Evolutionary conservation across 2,113 vertebrate species (phyloP).

Genomic region (Clarias macrocephalus): DNA sequence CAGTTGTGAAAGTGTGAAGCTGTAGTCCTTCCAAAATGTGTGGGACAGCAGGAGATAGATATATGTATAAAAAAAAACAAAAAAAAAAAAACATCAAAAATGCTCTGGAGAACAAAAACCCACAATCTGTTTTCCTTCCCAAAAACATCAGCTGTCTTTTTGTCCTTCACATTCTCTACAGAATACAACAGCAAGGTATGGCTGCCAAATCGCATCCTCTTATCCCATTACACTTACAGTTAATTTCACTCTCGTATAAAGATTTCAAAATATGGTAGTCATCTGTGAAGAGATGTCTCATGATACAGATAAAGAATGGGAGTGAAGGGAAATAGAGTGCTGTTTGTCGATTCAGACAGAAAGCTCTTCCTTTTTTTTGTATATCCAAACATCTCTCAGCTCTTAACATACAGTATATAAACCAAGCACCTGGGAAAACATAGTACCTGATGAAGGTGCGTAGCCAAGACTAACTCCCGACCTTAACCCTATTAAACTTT

Average conservation of each 20-base stretch:
- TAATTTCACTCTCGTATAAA: not conserved
- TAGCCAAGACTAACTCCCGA: not conserved
- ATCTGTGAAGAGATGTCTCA: not conserved
- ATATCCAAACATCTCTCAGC: not conserved
- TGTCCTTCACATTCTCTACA: not conserved
- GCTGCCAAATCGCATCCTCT: not conserved
- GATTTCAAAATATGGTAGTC: not conserved
- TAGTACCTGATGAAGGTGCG: not conserved
- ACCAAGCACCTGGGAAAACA: not conserved
- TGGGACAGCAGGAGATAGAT: not conserved
- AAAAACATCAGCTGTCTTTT: not conserved
- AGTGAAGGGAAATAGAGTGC: not conserved
- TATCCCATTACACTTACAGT: not conserved
- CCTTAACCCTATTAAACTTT: not conserved
- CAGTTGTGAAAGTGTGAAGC: slow-evolving; percentile 28
- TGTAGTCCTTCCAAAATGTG: not conserved
- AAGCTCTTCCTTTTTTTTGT: not conserved
- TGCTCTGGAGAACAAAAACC: not conserved
- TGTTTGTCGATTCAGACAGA: not conserved
- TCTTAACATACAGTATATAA: not conserved
- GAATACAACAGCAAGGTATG: not conserved
- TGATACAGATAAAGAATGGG: not conserved
- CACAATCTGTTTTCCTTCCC: not conserved
- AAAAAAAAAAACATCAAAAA: not conserved
- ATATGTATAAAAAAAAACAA: not conserved